Base-by-base conservation (phyloP, 2,113 vertebrate species). In the Ammodytes marinus region DNA sequence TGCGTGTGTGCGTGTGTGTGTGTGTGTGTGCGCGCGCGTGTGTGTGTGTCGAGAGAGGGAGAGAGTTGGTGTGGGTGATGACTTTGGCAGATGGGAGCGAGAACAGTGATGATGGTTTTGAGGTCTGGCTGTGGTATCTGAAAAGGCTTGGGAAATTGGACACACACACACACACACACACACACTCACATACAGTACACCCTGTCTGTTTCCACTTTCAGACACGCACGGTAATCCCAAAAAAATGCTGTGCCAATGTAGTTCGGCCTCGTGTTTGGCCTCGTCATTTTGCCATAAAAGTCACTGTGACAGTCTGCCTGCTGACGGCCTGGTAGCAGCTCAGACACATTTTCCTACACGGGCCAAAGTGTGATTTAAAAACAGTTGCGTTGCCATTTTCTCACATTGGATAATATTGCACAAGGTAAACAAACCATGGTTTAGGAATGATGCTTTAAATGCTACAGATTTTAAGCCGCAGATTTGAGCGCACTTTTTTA, bases 81-180 rank as follows among this genome's bases (percentile, higher is more conserved):
- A 85, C 80, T 92, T 88, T 91, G 91, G 90, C 93, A 94, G 93
- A 93, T 93, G 90, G 90, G 78, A 81, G 72, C 43, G 43, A 85
- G 91, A 88, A 72, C 88, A 84, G 77, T 87, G 90, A 89, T 92
- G 91, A 93, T 93, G 85, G 90, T 93, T 93, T 92, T 80, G 90
- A 89, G 89, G 88, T 85, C 91, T 91, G 88, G 84, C 86, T 89
- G 73, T 90, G 89, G 85, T 89, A 87, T 93, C 83, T 92, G 87
- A 85, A 90, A 88, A 85, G 81, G 73, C 83, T 82, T 76, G 82
- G 82, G 90, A 92, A 91, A 91, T 59, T 86, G 74, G 80, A 93
- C 88, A 88, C 83, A 85, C 88, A 73, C 86, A 64, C 66, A 27
- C 27, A 27, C 27, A 67, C 64, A 67, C 53, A 49, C 83, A 69